Conservation (phyloP, 1,140 invertebrate species). For the Gonatopus flavifemur region DNA sequence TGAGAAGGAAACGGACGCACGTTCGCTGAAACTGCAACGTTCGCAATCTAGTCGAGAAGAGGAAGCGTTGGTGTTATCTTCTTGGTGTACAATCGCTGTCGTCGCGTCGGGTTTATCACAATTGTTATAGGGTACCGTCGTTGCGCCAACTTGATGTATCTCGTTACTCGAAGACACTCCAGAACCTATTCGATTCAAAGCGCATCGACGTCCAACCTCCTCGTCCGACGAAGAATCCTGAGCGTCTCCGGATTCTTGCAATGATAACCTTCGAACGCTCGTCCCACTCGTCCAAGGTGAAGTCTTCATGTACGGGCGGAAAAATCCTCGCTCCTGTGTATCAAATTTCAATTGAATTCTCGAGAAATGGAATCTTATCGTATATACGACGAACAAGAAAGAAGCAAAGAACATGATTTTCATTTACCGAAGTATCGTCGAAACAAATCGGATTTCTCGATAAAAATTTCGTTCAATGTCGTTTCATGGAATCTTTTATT, state of each 20-base stretch:
- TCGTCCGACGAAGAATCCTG: conserved; percentile 44
- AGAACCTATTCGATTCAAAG: conserved; percentile 9
- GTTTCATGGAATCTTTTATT: not conserved
- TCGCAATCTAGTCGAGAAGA: not conserved
- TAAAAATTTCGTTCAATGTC: not conserved
- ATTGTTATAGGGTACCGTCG: not conserved
- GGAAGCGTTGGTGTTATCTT: not conserved
- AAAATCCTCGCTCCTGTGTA: conserved; percentile 31
- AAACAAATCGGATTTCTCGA: too few species aligned
- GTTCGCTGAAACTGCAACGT: too few species aligned
- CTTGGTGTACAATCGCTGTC: not conserved
- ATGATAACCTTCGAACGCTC: conserved; percentile 21
- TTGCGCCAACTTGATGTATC: too few species aligned
- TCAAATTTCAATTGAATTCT: not conserved
- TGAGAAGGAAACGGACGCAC: too few species aligned
- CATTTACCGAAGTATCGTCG: too few species aligned
- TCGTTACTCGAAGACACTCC: conserved; percentile 8
- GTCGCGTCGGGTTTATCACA: not conserved
- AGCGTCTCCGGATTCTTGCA: conserved; percentile 27
- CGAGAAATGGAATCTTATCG: not conserved
- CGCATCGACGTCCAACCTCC: conserved; percentile 25
- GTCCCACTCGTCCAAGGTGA: conserved; percentile 28
- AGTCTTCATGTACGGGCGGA: conserved; percentile 19
- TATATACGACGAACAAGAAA: too few species aligned
- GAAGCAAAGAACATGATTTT: too few species aligned